A percentile compares a stretch with the other conserved stretches of the same genome.
Conservation (phyloP, 1,140 invertebrate species). For the Penaeus chinensis region DNA sequence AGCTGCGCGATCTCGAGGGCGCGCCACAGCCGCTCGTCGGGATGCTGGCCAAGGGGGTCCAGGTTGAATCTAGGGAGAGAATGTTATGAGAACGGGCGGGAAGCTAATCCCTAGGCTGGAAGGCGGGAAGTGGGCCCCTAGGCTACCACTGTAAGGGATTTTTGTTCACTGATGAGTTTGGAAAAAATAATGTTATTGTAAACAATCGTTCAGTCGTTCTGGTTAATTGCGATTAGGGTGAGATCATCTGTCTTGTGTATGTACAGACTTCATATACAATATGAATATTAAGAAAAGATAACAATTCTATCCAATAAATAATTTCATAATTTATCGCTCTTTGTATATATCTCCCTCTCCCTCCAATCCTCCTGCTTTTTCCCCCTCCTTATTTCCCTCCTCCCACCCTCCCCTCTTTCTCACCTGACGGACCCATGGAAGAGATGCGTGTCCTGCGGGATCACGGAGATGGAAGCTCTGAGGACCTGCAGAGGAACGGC, state of each 20-base stretch:
- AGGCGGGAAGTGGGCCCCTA: too few species aligned
- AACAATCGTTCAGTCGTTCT: too few species aligned
- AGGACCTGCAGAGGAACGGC: slow-evolving; percentile 78
- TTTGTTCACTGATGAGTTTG: too few species aligned
- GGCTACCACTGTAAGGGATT: too few species aligned
- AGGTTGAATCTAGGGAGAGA: slow-evolving; percentile 71
- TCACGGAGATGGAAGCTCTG: slow-evolving; percentile 74
- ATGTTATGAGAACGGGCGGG: neutral
- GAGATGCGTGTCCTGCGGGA: slow-evolving; percentile 75
- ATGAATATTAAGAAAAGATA: neutral
- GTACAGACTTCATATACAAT: neutral
- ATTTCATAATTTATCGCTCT: neutral
- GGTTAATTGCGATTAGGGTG: too few species aligned
- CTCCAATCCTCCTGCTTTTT: neutral
- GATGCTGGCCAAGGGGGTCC: slow-evolving; percentile 71
- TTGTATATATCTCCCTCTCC: neutral
- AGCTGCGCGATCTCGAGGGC: slow-evolving; percentile 70
- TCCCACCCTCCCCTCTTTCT: neutral
- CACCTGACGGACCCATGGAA: slow-evolving; percentile 74
- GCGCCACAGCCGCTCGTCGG: slow-evolving; percentile 72
- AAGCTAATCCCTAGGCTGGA: too few species aligned
- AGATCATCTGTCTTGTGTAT: too few species aligned
- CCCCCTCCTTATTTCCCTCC: neutral
- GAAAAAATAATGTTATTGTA: too few species aligned
- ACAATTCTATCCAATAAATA: neutral